Conservation (phyloP, 2,113 vertebrate species). For the Microcebus murinus region DNA sequence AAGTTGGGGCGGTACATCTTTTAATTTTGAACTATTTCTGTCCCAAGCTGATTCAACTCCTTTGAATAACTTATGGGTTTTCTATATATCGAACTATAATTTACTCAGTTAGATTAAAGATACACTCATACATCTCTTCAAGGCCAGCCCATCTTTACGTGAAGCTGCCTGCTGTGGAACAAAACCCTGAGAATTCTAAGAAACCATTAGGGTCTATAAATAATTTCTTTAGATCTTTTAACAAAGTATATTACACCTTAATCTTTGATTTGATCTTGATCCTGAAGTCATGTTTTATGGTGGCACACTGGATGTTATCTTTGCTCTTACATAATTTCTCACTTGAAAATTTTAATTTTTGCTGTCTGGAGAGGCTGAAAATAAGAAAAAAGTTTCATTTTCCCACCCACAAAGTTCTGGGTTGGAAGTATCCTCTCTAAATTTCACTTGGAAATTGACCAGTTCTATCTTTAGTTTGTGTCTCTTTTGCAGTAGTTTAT, state of each 20-base stretch:
- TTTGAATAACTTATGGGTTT: conserved; percentile 28
- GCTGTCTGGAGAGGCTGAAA: not conserved
- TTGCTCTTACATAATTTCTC: not conserved
- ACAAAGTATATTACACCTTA: not conserved
- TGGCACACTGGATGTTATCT: conserved; percentile 16
- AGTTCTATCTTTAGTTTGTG: conserved; percentile 41
- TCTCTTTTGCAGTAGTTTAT: conserved; percentile 26
- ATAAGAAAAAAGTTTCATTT: conserved; percentile 57
- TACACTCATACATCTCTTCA: not conserved
- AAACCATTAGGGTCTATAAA: not conserved
- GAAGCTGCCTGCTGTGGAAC: not conserved
- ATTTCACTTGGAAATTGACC: conserved; percentile 39
- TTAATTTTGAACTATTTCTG: conserved; percentile 35
- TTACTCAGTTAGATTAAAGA: conserved; percentile 32
- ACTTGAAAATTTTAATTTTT: not conserved
- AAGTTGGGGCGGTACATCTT: not conserved
- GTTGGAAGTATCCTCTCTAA: conserved; percentile 34
- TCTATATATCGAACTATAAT: conserved; percentile 39
- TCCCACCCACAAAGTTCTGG: not conserved
- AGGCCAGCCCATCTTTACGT: not conserved
- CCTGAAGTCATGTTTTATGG: conserved; percentile 5
- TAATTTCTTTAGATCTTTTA: conserved; percentile 31
- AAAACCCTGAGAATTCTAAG: conserved; percentile 25
- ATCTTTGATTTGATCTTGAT: conserved; percentile 61
- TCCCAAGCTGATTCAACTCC: not conserved